Conservation (phyloP, 1,140 invertebrate species). For the Chionoecetes opilio region DNA sequence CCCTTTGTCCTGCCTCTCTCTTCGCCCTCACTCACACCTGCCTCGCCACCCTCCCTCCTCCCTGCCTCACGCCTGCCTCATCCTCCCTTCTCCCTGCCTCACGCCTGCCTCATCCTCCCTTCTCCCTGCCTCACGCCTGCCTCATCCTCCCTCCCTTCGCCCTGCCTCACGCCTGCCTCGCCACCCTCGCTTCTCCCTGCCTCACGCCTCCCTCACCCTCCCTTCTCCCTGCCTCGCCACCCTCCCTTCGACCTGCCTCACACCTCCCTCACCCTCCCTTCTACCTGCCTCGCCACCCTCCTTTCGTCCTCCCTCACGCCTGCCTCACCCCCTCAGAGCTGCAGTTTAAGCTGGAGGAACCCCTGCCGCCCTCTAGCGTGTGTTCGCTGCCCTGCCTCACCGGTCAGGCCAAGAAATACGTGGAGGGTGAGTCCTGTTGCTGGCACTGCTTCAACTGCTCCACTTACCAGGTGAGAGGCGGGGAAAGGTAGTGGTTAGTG, state of each 20-base stretch:
- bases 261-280: not conserved
- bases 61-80: not conserved
- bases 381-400: conserved; percentile 93
- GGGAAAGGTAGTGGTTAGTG: no score
- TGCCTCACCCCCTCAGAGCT: conserved; percentile 86
- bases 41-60: not conserved
- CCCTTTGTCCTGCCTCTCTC: conserved; percentile 56
- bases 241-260: not conserved
- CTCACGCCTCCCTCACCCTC: not conserved
- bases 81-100: not conserved
- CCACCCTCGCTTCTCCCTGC: conserved; percentile 45
- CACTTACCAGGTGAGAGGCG: conserved; percentile 92
- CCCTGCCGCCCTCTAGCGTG: conserved; percentile 92
- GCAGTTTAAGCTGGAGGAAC: conserved; percentile 91
- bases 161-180: no score
- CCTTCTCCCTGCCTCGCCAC: not conserved
- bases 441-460: conserved; percentile 98
- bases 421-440: conserved; percentile 96
- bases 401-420: conserved; percentile 95
- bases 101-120: not conserved
- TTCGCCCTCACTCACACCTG: conserved; percentile 50
- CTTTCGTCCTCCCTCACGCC: not conserved
- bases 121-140: not conserved
- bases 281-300: not conserved
- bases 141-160: not conserved